A percentile compares a stretch with the other conserved stretches of the same genome.
phyloP scores from a whole-genome alignment of 1,140 invertebrate genomes.

The Oedothorax gibbosus region DNA sequence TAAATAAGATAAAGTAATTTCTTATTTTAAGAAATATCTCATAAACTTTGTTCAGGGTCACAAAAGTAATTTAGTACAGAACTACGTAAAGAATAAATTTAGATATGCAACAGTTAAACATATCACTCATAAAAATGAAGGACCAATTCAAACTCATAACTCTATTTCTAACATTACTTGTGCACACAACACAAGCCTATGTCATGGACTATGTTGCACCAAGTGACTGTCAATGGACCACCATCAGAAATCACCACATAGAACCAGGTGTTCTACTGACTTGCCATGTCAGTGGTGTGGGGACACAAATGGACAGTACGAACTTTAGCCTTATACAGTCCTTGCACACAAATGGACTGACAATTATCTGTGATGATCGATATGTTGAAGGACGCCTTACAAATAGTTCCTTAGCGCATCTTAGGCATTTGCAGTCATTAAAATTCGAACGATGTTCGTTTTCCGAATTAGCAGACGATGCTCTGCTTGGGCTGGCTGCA shows the following conservation, averaged over 20 bases:
- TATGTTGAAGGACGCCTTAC: slow-evolving; percentile 62
- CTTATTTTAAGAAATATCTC: too few relatives aligned
- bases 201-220: slow-evolving; percentile 54
- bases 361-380: slow-evolving; percentile 63
- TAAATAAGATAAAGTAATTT: background rate
- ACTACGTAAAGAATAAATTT: too few relatives aligned
- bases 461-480: slow-evolving; percentile 77
- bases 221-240: slow-evolving; percentile 55
- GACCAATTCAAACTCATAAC: slow-evolving; percentile 48
- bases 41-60: too few relatives aligned
- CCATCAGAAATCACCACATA: background rate
- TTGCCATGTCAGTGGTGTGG: slow-evolving; percentile 61
- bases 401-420: slow-evolving; percentile 79
- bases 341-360: slow-evolving; percentile 59
- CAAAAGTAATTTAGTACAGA: too few relatives aligned
- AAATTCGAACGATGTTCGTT: slow-evolving; percentile 84
- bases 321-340: slow-evolving; percentile 64
- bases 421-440: slow-evolving; percentile 77
- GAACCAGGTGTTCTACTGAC: slow-evolving; percentile 51
- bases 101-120: slow-evolving; percentile 1
- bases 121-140: slow-evolving; percentile 49
- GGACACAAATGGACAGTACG: slow-evolving; percentile 55
- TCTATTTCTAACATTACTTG: slow-evolving; percentile 3
- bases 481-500: slow-evolving; percentile 76
- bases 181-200: background rate